These are phyloP conservation scores for Agrotis exclamationis DNA, from an alignment of 2,888 invertebrate species.

Conservation along the genomic window DNA sequence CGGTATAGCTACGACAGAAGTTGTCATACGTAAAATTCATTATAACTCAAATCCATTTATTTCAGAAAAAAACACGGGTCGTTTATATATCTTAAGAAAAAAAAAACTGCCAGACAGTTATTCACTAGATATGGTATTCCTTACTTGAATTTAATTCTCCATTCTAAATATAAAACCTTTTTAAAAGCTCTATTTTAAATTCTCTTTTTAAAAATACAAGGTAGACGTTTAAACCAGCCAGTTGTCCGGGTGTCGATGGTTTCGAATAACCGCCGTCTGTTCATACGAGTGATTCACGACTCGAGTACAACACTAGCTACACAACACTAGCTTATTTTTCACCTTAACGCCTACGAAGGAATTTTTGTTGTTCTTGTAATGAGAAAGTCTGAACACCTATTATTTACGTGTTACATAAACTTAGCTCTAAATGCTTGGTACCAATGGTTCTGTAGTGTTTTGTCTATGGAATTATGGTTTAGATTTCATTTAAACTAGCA, in stretches of 20 bases:
- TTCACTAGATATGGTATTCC: background rate
- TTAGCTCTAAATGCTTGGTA: slow-evolving; percentile 59
- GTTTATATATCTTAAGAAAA: too few species aligned
- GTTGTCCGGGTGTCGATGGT: slow-evolving; percentile 64
- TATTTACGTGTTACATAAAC: slow-evolving; percentile 64
- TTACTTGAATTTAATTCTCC: background rate
- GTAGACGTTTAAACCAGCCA: slow-evolving; percentile 26
- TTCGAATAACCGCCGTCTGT: slow-evolving; percentile 64
- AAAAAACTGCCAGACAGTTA: background rate
- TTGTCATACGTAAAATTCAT: too few species aligned
- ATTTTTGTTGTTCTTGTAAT: slow-evolving; percentile 63
- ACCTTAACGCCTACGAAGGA: slow-evolving; percentile 55
- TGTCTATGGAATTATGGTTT: background rate
- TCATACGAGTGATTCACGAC: slow-evolving; percentile 65
- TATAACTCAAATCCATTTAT: too few species aligned
- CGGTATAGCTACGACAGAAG: too few species aligned
- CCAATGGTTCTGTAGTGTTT: slow-evolving; percentile 44
- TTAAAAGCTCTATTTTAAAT: slow-evolving; percentile 5
- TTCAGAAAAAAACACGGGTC: too few species aligned
- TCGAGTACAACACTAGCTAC: slow-evolving; percentile 27
- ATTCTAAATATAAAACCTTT: background rate
- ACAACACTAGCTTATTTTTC: slow-evolving; percentile 57
- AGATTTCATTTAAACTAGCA: too few species aligned
- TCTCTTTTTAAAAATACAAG: background rate
- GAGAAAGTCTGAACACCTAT: slow-evolving; percentile 62